Percentiles rank a stretch among this genome's conserved stretches.
These are phyloP conservation scores for Loripinus fragilis DNA, from an alignment of 2,888 invertebrate genomes.

Conservation along the genomic window DNA sequence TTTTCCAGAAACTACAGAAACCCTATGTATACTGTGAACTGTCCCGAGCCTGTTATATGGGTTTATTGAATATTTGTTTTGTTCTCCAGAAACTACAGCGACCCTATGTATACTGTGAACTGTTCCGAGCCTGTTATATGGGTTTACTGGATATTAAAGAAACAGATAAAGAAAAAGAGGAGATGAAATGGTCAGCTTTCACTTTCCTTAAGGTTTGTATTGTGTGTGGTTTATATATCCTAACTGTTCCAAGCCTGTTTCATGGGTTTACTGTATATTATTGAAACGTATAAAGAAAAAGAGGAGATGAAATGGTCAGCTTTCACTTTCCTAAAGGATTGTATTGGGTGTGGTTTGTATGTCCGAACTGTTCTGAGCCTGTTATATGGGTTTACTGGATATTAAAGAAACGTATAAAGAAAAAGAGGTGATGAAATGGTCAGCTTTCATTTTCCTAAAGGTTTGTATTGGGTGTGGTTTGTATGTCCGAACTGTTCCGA, in stretches of 20 bases:
- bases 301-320: conserved; percentile 97
- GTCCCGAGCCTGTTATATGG: conserved; percentile 92
- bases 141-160: conserved; percentile 96
- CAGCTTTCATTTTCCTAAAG: conserved; percentile 96
- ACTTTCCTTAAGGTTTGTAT: no score
- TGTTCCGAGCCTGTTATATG: conserved; percentile 92
- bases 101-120: conserved; percentile 93
- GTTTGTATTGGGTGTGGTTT: no score
- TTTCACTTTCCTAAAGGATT: conserved; percentile 95
- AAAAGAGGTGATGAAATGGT: conserved; percentile 95
- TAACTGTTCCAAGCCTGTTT: conserved; percentile 95
- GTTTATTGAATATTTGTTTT: conserved; percentile 95
- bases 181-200: no score
- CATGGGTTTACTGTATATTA: conserved; percentile 94
- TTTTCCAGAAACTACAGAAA: conserved; percentile 89
- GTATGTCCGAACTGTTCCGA: no score
- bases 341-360: no score
- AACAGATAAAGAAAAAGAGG: no score
- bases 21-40: conserved; percentile 94
- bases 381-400: conserved; percentile 94
- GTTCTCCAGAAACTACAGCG: conserved; percentile 89
- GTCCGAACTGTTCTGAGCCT: conserved; percentile 95
- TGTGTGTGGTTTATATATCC: no score
- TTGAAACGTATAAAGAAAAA: conserved; percentile 85
- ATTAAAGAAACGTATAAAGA: conserved; percentile 86